Conservation (phyloP, 2,113 vertebrate genomes). For the Dromaius novaehollandiae region DNA sequence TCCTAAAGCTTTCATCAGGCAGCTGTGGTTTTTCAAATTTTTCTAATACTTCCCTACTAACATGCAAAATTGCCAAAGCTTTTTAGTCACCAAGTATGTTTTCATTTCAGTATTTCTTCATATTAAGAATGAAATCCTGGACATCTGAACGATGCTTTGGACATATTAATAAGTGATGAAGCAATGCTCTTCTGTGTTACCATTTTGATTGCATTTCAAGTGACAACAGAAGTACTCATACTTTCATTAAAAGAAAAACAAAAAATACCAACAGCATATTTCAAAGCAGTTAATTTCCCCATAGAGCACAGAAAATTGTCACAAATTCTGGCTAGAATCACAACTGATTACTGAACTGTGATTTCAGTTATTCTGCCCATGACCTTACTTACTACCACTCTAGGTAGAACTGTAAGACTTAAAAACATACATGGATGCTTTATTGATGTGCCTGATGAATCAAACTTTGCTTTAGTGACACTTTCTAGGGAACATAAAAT, state of each 20-base stretch:
- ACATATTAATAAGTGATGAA: neutral
- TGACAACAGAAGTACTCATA: neutral
- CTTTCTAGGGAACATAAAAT: neutral
- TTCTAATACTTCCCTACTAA: neutral
- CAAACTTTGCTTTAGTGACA: neutral
- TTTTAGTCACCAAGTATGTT: neutral
- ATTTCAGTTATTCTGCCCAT: neutral
- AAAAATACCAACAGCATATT: conserved; percentile 6
- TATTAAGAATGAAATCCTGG: neutral
- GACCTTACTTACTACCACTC: neutral
- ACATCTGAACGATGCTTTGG: neutral
- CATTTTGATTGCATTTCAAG: neutral
- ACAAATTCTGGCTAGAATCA: neutral
- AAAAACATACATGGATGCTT: neutral
- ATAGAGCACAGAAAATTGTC: neutral
- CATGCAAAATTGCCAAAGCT: neutral
- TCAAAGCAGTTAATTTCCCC: neutral
- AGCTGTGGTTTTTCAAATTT: neutral
- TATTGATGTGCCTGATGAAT: neutral
- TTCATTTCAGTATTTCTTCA: neutral
- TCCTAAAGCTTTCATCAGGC: neutral
- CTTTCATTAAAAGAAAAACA: neutral
- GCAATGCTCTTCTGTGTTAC: neutral
- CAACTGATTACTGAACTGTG: neutral
- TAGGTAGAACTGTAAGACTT: neutral